Evolutionary conservation across 2,113 vertebrate species (phyloP), one percentile per base, ranked within the genome.

Genomic region (Xyrauchen texanus): DNA sequence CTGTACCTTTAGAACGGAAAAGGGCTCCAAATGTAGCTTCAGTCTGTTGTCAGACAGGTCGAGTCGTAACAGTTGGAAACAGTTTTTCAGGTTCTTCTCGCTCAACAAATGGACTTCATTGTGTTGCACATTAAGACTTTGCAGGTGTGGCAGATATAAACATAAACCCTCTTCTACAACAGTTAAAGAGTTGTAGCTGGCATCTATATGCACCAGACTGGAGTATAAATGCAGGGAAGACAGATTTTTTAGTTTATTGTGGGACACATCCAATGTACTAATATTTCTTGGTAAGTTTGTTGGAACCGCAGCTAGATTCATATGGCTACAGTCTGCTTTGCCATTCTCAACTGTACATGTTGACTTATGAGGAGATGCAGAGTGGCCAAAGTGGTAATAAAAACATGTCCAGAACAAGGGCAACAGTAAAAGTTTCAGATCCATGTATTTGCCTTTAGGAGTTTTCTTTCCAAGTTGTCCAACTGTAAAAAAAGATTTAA

Each of bases 271-370:
- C 84, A 99, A 86, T 8, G 82, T 73, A 0, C 84, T 95, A 86
- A 98, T 95, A 74, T 94, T 93, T 6, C 45, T 0, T 0, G 97
- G 96, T 15, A 98, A 94, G 87, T 98, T 81, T 2, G 87, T 73
- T 0, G 98, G 98, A 67, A 98, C 84, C 0, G 84, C 83, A 0
- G 65, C 91, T 77, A 99, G 90, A 49, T 92, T 94, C 76, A 95
- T 89, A 77, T 96, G 98, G 80, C 95, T 96, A 85, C 98, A 99
- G 88, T 98, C 96, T 0, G 96, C 98, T 51, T 63, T 84, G 76
- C 85, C 84, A 0, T 86, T 68, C 52, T 52, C 82, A 55, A 97
- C 88, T 0, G 1, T 53, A 83, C 98, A 99, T 10, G 83, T 85
- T 4, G 83, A 84, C 82, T 83, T 90, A 84, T 81, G 89, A 12